Conservation (phyloP, 1,140 invertebrate species). For the Pristionchus pacificus region DNA sequence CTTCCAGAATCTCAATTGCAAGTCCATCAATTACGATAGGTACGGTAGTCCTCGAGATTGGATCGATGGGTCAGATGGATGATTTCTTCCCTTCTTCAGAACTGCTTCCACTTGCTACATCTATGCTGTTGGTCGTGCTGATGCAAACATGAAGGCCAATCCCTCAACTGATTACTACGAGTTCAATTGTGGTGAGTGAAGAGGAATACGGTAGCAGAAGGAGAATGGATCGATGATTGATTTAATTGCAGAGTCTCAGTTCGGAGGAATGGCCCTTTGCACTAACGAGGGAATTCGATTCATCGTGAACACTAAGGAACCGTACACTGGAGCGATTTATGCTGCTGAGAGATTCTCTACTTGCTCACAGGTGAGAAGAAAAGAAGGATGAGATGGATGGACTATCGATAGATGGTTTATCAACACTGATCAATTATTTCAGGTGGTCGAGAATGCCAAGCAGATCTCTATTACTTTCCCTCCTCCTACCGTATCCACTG, state of each 20-base stretch:
- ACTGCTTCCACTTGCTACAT: constrained; percentile 56
- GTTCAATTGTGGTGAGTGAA: constrained; percentile 54
- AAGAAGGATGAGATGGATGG: background rate
- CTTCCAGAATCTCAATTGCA: constrained; percentile 58
- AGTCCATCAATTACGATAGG: constrained; percentile 56
- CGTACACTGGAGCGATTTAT: constrained; percentile 57
- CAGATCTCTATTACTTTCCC: constrained; percentile 57
- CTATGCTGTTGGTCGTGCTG: constrained; percentile 49
- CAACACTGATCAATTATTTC: constrained; percentile 29
- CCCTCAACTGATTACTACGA: constrained; percentile 56
- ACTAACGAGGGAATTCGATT: constrained; percentile 57
- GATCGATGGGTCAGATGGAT: no score
- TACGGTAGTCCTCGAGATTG: constrained; percentile 1
- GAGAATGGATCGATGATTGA: constrained; percentile 11
- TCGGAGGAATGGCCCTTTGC: constrained; percentile 56
- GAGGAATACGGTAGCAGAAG: no score
- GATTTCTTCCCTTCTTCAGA: no score
- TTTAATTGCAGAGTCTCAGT: constrained; percentile 51
- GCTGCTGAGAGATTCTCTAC: constrained; percentile 52
- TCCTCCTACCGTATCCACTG: constrained; percentile 52
- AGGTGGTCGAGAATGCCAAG: constrained; percentile 57
- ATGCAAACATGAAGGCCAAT: constrained; percentile 55
- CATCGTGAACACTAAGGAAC: constrained; percentile 58
- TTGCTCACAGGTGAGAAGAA: constrained; percentile 6
- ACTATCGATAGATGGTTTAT: background rate